Evolutionary conservation across 2,888 invertebrate species (phyloP).

Genomic region (Chrysopilus asiliformis): DNA sequence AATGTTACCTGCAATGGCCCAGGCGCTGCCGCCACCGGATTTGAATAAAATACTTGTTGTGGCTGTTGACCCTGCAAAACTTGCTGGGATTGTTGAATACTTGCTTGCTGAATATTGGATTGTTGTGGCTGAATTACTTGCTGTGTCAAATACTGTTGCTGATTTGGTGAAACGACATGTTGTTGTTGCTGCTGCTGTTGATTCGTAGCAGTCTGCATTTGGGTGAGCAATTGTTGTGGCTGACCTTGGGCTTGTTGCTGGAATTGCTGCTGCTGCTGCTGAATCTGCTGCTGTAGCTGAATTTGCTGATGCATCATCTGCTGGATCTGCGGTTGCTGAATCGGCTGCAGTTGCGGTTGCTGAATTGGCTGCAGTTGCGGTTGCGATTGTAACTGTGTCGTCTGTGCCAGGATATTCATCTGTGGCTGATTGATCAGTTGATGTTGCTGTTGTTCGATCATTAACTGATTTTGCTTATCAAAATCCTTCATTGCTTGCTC

Average conservation of each 20-base stretch:
- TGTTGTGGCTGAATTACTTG: slow-evolving; percentile 2
- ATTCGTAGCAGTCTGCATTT: not conserved
- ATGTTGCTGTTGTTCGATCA: slow-evolving; percentile 20
- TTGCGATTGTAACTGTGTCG: too few relatives aligned
- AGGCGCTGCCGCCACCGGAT: too few relatives aligned
- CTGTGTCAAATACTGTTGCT: not conserved
- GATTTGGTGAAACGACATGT: slow-evolving; percentile 3
- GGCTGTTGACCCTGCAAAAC: not conserved
- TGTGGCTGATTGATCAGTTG: slow-evolving; percentile 1
- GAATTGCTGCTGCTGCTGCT: slow-evolving; percentile 4
- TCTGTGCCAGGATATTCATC: not conserved
- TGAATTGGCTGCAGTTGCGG: slow-evolving; percentile 31
- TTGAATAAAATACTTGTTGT: not conserved
- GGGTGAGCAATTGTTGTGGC: not conserved
- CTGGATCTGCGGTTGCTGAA: too few relatives aligned
- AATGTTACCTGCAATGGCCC: too few relatives aligned
- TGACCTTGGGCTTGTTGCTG: not conserved
- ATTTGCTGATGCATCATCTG: slow-evolving; percentile 27
- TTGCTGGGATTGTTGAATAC: slow-evolving; percentile 17
- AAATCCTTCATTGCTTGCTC: slow-evolving; percentile 36
- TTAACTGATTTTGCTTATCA: slow-evolving; percentile 18
- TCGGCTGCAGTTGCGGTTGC: slow-evolving; percentile 2
- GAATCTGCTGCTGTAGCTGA: slow-evolving; percentile 21
- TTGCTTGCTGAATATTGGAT: slow-evolving; percentile 13
- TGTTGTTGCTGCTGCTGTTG: not conserved